phyloP scores from a whole-genome alignment of 2,888 invertebrate species.

The Cheilosia impressa region DNA sequence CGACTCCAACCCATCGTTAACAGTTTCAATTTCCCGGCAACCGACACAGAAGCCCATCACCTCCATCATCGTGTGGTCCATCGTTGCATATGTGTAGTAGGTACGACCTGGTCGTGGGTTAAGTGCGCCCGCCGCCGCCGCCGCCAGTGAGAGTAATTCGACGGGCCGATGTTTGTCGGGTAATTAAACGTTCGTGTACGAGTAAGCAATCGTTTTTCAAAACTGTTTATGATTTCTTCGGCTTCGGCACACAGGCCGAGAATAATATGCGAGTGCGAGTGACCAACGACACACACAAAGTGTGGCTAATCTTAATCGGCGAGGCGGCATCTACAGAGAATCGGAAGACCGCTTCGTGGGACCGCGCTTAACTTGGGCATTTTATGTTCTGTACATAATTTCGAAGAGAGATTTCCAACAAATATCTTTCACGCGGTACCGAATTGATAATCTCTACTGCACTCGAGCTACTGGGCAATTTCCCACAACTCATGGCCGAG shows the following conservation, averaged over 20 bases:
- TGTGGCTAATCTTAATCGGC: constrained; percentile 69
- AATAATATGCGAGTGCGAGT: not conserved
- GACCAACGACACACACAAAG: constrained; percentile 36
- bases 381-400: constrained; percentile 75
- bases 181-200: constrained; percentile 62
- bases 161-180: constrained; percentile 55
- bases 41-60: constrained; percentile 72
- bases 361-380: constrained; percentile 54
- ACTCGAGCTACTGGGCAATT: constrained; percentile 65
- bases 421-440: constrained; percentile 41
- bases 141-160: constrained; percentile 12
- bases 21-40: constrained; percentile 69
- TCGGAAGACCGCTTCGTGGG: constrained; percentile 53
- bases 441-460: constrained; percentile 51
- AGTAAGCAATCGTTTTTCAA: constrained; percentile 67
- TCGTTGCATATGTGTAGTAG: constrained; percentile 26
- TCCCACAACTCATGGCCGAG: constrained; percentile 56
- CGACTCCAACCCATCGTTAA: constrained; percentile 65
- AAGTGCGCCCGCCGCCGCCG: constrained; percentile 34
- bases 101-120: constrained; percentile 63
- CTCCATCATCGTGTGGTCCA: constrained; percentile 32
- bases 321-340: constrained; percentile 67
- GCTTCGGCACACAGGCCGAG: constrained; percentile 17
- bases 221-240: constrained; percentile 55
- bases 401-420: constrained; percentile 33